Conservation (phyloP, 23 tunicate species). For the Aplidium turbinatum region DNA sequence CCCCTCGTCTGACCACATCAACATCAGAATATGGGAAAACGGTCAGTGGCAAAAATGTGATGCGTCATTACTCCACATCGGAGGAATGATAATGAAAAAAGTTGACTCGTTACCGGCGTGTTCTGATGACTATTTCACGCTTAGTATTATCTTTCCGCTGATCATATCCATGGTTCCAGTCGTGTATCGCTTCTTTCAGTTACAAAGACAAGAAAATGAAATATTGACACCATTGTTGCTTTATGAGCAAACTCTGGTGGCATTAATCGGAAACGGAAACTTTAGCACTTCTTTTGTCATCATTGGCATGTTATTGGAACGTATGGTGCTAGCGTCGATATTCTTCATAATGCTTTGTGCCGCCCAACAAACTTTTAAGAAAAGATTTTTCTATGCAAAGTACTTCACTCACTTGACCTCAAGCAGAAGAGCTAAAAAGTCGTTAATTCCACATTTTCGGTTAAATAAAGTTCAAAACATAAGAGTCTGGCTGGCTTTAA, state of each 20-base stretch:
- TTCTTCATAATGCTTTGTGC: constrained; percentile 84
- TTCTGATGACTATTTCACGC: constrained; percentile 25
- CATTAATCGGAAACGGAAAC: not conserved
- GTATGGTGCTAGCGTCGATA: constrained; percentile 36
- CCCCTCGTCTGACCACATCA: constrained; percentile 46
- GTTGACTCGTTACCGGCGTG: not conserved
- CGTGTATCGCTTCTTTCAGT: constrained; percentile 34
- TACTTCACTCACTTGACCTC: constrained; percentile 95
- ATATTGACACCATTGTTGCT: not conserved
- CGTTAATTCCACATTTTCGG: constrained; percentile 90
- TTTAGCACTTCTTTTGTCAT: not conserved
- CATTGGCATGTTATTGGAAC: constrained; percentile 14
- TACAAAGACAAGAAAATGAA: not conserved
- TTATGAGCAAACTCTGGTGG: not conserved
- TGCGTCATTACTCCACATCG: constrained; percentile 77
- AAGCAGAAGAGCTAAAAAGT: constrained; percentile 82
- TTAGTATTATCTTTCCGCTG: constrained; percentile 29
- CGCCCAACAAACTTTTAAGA: constrained; percentile 70
- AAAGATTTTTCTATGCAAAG: constrained; percentile 68
- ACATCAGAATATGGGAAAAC: constrained; percentile 69
- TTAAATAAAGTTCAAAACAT: constrained; percentile 93
- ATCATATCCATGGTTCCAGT: constrained; percentile 47
- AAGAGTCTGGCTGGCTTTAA: constrained; percentile 81
- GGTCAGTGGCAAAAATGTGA: constrained; percentile 68
- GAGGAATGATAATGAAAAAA: constrained; percentile 73